Base-by-base conservation (phyloP, 2,797 vertebrate species). In the Eulemur rubriventer region DNA sequence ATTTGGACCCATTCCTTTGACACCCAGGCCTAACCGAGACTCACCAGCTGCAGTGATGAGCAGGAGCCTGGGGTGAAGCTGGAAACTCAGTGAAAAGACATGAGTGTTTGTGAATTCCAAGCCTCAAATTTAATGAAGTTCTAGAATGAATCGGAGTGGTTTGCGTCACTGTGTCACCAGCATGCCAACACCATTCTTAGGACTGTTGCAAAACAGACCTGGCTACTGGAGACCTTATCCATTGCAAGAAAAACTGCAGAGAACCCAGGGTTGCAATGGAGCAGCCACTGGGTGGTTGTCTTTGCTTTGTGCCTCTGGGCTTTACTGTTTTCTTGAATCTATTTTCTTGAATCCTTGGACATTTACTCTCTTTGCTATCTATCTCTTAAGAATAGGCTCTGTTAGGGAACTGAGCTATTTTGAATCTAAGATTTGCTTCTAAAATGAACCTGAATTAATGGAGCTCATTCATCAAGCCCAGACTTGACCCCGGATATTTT, bases 391-490 rank as follows among this genome's bases (percentile, higher is more conserved):
- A n/a, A 80, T 76, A 61, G n/a, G 1, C 2, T 48, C 11, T 83
- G 8, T 70, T 72, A 72, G 59, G 83, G 8, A 96, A 61, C 33
- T 89, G 16, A 7, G 30, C 78, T 85, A 69, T 84, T 84, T 72
- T 91, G 46, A 90, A 55, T 73, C 30, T 69, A 85, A 81, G 14
- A 38, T 46, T 61, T 78, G 0, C 4, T 82, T 33, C 50, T 81
- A n/a, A 41, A 78, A 4, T 43, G 52, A 93, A 78, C 41, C 30
- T 84, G 63, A 84, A 63, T 89, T 95, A 84, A 67, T 20, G 48
- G 41, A 81, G 30, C 50, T 89, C 28, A 65, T 78, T 94, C 76
- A 24, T 57, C 41, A 89, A 83, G n/a, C 22, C 17, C 28, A 80
- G n/a, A 13, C 7, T 93, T 94, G 41, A 85, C 17, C 12, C 20